These are phyloP conservation scores for Lepidocolaptes lacrymiger DNA, from an alignment of 2,797 vertebrate species.

Conservation along the genomic window DNA sequence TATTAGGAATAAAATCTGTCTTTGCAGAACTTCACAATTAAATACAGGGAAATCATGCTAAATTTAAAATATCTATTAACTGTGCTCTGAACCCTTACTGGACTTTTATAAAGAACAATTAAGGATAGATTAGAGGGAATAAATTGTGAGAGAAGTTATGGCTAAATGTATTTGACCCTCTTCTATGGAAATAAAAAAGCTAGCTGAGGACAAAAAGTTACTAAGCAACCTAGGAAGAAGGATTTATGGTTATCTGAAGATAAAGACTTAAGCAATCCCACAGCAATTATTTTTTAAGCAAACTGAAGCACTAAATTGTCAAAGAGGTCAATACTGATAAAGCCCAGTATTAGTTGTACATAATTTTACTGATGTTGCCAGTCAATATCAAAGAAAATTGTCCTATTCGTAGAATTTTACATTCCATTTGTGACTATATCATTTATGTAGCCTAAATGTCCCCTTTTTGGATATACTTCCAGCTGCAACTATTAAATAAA, in stretches of 20 bases:
- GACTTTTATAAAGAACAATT: not conserved
- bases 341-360: not conserved
- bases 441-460: not conserved
- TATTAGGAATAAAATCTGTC: not conserved
- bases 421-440: not conserved
- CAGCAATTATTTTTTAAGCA: not conserved
- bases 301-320: not conserved
- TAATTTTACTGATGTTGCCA: not conserved
- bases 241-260: not conserved
- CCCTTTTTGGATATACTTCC: not conserved
- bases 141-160: not conserved
- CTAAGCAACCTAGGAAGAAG: not conserved
- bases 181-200: not conserved
- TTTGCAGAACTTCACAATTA: not conserved
- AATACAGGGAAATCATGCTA: not conserved
- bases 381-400: not conserved
- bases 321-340: not conserved
- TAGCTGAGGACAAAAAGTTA: not conserved
- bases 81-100: not conserved
- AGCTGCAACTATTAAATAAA: not conserved
- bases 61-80: not conserved
- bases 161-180: not conserved
- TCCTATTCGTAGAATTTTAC: not conserved
- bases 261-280: not conserved
- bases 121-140: not conserved